Evolutionary conservation across 1,140 invertebrate genomes (phyloP).

Genomic region (Bombus fervidus): DNA sequence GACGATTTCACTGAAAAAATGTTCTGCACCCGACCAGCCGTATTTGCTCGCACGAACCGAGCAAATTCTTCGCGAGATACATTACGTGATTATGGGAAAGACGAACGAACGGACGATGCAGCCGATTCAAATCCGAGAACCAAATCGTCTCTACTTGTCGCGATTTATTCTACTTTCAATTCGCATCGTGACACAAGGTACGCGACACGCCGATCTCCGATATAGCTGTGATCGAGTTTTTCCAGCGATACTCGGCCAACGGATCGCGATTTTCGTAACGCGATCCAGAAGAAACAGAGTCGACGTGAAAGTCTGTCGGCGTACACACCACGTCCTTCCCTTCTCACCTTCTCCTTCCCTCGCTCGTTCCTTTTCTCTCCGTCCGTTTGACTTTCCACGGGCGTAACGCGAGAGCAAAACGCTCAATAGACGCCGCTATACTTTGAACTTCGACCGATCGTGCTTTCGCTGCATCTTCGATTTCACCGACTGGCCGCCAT

Average conservation of each 20-base stretch:
- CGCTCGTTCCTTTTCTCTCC: not conserved
- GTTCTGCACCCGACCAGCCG: too few species aligned
- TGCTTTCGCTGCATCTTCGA: slow-evolving; percentile 52
- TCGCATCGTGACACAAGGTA: too few species aligned
- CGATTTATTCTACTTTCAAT: too few species aligned
- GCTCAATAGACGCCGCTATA: slow-evolving; percentile 35
- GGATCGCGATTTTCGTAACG: slow-evolving; percentile 60
- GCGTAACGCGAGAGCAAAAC: slow-evolving; percentile 56
- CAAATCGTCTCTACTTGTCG: too few species aligned
- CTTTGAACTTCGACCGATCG: slow-evolving; percentile 42
- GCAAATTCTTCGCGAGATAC: too few species aligned
- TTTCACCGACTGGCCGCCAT: slow-evolving; percentile 18
- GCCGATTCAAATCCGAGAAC: too few species aligned
- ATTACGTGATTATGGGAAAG: too few species aligned
- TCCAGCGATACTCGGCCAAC: not conserved
- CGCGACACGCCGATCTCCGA: too few species aligned
- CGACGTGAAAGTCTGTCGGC: slow-evolving; percentile 60
- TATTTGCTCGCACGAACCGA: not conserved
- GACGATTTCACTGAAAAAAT: slow-evolving; percentile 30
- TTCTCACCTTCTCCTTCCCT: slow-evolving; percentile 3
- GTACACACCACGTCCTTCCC: slow-evolving; percentile 31
- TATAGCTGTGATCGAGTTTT: not conserved
- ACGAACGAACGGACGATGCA: too few species aligned
- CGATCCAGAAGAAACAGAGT: slow-evolving; percentile 54
- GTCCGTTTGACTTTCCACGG: slow-evolving; percentile 56